These are phyloP conservation scores for Dryadula phaetusa DNA, from an alignment of 2,888 invertebrate genomes.

Conservation along the genomic window DNA sequence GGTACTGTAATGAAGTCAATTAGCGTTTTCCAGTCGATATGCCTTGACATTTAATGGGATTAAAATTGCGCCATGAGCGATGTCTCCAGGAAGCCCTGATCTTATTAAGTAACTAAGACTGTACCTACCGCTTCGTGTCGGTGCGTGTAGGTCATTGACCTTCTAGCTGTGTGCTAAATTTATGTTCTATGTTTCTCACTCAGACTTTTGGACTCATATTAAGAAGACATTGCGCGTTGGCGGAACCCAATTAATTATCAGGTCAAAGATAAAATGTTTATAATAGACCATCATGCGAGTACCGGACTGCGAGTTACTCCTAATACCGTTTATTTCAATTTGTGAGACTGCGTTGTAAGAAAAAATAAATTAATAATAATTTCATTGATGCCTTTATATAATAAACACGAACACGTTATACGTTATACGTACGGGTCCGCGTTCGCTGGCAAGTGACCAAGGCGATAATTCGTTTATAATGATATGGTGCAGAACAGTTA, in stretches of 20 bases:
- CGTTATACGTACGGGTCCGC: too few species aligned
- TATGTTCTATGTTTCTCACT: background rate
- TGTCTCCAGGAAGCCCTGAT: slow-evolving; percentile 35
- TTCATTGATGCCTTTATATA: background rate
- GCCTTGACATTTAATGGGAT: slow-evolving; percentile 31
- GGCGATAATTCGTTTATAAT: background rate
- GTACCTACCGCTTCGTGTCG: slow-evolving; percentile 18
- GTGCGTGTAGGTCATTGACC: slow-evolving; percentile 14
- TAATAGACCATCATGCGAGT: too few species aligned
- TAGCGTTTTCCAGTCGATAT: slow-evolving; percentile 12
- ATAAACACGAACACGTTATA: background rate
- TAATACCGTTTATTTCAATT: too few species aligned
- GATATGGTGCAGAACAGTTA: background rate
- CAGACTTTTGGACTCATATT: background rate
- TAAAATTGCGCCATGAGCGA: slow-evolving; percentile 29
- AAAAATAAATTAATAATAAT: too few species aligned
- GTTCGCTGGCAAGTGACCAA: background rate
- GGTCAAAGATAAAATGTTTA: too few species aligned
- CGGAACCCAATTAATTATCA: too few species aligned
- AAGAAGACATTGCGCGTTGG: background rate
- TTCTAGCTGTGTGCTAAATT: background rate
- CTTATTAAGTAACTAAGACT: slow-evolving; percentile 30
- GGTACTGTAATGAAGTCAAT: background rate
- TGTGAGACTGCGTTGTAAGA: too few species aligned
- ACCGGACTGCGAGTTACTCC: too few species aligned